Base-by-base conservation (phyloP, 2,113 vertebrate genomes). In the Poeciliopsis prolifica region DNA sequence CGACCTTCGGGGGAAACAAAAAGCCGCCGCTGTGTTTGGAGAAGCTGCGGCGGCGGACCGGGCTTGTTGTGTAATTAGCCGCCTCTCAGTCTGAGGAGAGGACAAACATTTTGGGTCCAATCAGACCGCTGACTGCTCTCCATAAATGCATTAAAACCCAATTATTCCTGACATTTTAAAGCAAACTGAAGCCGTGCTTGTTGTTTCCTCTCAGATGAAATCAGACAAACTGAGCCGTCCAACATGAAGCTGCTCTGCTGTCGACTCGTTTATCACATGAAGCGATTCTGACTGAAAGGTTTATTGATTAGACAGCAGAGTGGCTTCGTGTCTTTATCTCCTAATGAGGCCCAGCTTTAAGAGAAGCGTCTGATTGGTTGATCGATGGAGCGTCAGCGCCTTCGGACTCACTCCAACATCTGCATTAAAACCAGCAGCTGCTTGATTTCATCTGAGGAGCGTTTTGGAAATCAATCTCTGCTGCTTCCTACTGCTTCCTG, bases 111-210 rank as follows among this genome's bases (percentile, higher is more conserved):
- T 64, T 64, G 61, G 14, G 30, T 14, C 11, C 44, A 26, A 40
- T 60, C 31, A 30, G 62, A 19, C 44, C 19, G 29, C 19, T 28
- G 48, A 30, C 66, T 74, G 31, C 73, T 65, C 22, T 65, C n/a
- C n/a, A 86, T 61, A 70, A 35, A 67, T 62, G 68, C 33, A 68
- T 54, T 44, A 85, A 0, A 31, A 68, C 68, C 65, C 75, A 81
- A 85, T 85, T 80, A 83, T 80, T 65, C 70, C 3, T 80, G 78
- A 81, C 68, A 79, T 78, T 81, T 83, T 61, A 37, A 22, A 68
- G 61, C 61, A 37, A 73, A 78, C 72, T 70, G 5, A 65, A 62
- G 65, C 48, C 17, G 24, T 2, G 33, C 33, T 68, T 70, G 22
- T 51, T 70, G 65, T 65, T 68, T 68, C 12, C 9, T 30, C 35